Conservation (phyloP, 1,140 invertebrate species). For the Listronotus bonariensis region DNA sequence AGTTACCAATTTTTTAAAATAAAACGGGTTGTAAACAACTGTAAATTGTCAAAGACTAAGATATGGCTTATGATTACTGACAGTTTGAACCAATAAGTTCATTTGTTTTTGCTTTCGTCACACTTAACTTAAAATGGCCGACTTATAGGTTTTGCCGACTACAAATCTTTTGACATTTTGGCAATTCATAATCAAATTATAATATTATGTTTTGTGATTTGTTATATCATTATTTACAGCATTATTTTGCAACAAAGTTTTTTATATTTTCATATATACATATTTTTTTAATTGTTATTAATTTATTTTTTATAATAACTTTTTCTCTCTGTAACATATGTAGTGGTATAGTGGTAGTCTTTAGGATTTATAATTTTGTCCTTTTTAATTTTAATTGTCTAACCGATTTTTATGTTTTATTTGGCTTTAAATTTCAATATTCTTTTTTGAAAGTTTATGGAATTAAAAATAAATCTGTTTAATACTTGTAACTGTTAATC, state of each 20-base stretch:
- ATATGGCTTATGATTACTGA: too few species aligned
- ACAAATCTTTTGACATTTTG: slow-evolving; percentile 15
- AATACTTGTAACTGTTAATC: too few species aligned
- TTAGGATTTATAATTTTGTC: too few species aligned
- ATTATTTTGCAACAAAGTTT: slow-evolving; percentile 24
- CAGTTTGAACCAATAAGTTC: too few species aligned
- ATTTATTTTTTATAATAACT: slow-evolving; percentile 32
- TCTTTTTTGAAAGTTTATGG: too few species aligned
- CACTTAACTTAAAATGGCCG: background rate
- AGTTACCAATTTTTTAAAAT: too few species aligned
- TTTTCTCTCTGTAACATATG: slow-evolving; percentile 24
- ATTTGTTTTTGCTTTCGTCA: background rate
- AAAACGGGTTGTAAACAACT: too few species aligned
- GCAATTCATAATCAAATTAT: slow-evolving; percentile 6
- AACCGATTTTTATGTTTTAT: too few species aligned
- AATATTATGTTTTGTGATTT: slow-evolving; percentile 31
- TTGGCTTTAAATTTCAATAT: too few species aligned
- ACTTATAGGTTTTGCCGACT: background rate
- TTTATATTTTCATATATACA: slow-evolving; percentile 22
- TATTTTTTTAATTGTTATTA: slow-evolving; percentile 27
- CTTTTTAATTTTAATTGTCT: too few species aligned
- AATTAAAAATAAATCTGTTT: too few species aligned
- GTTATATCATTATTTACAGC: slow-evolving; percentile 10
- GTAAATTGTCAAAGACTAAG: too few species aligned
- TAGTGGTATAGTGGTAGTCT: background rate